Evolutionary conservation across 2,888 invertebrate genomes (phyloP).

Genomic region (Eupithecia inturbata): DNA sequence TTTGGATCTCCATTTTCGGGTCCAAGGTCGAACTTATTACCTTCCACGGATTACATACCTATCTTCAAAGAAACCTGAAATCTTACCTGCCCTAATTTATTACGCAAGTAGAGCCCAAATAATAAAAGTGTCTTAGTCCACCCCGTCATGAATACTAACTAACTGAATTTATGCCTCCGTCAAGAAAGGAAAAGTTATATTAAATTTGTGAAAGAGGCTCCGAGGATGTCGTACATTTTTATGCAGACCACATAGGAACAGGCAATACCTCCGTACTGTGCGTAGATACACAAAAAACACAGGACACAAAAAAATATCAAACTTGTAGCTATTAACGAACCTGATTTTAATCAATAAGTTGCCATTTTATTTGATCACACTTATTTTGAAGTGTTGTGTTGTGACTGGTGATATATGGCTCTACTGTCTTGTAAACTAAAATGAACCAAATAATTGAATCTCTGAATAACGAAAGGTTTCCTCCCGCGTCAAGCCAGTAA

Average conservation of each 20-base stretch:
- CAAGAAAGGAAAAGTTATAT: slow-evolving; percentile 33
- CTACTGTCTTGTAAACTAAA: not conserved
- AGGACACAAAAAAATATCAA: not conserved
- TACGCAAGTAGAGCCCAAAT: slow-evolving; percentile 6
- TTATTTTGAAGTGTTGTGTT: not conserved
- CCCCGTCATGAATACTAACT: slow-evolving; percentile 31
- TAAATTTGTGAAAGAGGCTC: slow-evolving; percentile 24
- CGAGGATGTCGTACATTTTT: slow-evolving; percentile 12
- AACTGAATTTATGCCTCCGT: slow-evolving; percentile 27
- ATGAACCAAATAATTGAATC: not conserved
- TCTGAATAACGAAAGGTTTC: not conserved
- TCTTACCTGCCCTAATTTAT: not conserved
- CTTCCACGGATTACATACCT: not conserved
- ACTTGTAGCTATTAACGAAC: not conserved
- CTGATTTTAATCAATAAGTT: not conserved
- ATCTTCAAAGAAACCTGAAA: not conserved
- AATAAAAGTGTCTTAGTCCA: slow-evolving; percentile 23
- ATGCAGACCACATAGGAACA: slow-evolving; percentile 19
- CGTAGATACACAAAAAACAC: not conserved
- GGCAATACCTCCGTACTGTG: not conserved
- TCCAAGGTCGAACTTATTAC: not conserved
- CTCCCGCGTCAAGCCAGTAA: not conserved
- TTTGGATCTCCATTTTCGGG: not conserved
- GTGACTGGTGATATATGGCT: not conserved
- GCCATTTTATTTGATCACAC: not conserved